Evolutionary conservation across 92 coral and sea anemone species (phyloP).

Genomic region (Palythoa grandiflora): DNA sequence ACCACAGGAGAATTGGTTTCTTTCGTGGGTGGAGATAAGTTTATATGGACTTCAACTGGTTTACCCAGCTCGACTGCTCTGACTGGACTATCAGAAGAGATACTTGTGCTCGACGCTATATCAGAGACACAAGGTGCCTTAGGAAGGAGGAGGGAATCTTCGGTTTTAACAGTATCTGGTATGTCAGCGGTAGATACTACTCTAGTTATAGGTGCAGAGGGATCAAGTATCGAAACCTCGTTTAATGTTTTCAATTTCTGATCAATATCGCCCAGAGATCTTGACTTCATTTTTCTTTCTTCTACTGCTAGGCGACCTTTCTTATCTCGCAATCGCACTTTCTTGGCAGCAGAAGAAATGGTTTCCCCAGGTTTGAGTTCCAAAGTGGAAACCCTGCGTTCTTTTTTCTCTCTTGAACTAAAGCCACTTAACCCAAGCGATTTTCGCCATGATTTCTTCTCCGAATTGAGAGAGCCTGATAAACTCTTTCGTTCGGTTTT

Average conservation of each 20-base stretch:
- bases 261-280: constrained; percentile 81
- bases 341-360: constrained; percentile 49
- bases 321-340: constrained; percentile 74
- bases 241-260: constrained; percentile 59
- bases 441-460: constrained; percentile 82
- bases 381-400: constrained; percentile 49
- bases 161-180: constrained; percentile 46
- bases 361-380: constrained; percentile 45
- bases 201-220: constrained; percentile 72
- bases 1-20: constrained; percentile 9
- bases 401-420: constrained; percentile 79
- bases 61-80: constrained; percentile 29
- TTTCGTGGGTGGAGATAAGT: constrained; percentile 31
- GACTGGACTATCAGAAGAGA: not conserved
- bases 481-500: constrained; percentile 81
- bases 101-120: not conserved
- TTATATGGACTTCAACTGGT: constrained; percentile 27
- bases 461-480: constrained; percentile 67
- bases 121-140: constrained; percentile 20
- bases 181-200: constrained; percentile 76
- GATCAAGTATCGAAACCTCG: constrained; percentile 71
- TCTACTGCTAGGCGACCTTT: constrained; percentile 69
- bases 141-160: not conserved
- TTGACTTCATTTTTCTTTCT: constrained; percentile 73
- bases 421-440: constrained; percentile 82